Conservation (phyloP, 2,888 invertebrate species). For the Acrobasis consociella region DNA sequence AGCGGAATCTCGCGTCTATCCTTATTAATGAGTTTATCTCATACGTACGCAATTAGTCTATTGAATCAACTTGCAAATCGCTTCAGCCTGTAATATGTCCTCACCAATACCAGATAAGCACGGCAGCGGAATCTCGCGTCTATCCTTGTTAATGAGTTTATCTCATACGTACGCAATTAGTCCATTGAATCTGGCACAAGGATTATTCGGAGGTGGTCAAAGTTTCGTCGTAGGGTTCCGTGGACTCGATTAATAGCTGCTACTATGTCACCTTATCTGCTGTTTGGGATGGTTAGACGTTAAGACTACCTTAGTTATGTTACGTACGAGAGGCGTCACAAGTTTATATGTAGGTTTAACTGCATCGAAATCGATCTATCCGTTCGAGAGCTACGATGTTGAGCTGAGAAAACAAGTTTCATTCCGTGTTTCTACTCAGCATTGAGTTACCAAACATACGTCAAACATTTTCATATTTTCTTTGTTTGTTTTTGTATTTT, state of each 20-base stretch:
- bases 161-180: constrained; percentile 79
- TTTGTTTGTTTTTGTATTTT: too few relatives aligned
- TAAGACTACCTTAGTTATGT: too few relatives aligned
- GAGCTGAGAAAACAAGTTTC: too few relatives aligned
- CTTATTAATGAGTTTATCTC: constrained; percentile 82
- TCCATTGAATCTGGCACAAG: constrained; percentile 76
- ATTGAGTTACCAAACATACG: too few relatives aligned
- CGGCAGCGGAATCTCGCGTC: constrained; percentile 72
- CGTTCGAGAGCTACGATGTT: too few relatives aligned
- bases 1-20: constrained; percentile 77
- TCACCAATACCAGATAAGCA: constrained; percentile 62
- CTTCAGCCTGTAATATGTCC: constrained; percentile 22
- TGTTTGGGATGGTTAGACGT: not conserved
- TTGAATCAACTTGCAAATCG: constrained; percentile 48
- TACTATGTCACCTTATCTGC: constrained; percentile 17
- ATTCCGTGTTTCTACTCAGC: too few relatives aligned
- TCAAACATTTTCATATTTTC: too few relatives aligned
- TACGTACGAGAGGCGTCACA: too few relatives aligned
- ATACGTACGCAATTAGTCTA: constrained; percentile 75
- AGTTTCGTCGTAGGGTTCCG: constrained; percentile 42
- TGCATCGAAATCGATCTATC: too few relatives aligned
- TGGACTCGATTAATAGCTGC: constrained; percentile 24
- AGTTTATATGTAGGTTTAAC: too few relatives aligned
- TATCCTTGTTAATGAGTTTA: constrained; percentile 82
- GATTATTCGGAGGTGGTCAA: constrained; percentile 59